phyloP scores from a whole-genome alignment of 1,140 invertebrate species.

The Drosophila kanapiae region DNA sequence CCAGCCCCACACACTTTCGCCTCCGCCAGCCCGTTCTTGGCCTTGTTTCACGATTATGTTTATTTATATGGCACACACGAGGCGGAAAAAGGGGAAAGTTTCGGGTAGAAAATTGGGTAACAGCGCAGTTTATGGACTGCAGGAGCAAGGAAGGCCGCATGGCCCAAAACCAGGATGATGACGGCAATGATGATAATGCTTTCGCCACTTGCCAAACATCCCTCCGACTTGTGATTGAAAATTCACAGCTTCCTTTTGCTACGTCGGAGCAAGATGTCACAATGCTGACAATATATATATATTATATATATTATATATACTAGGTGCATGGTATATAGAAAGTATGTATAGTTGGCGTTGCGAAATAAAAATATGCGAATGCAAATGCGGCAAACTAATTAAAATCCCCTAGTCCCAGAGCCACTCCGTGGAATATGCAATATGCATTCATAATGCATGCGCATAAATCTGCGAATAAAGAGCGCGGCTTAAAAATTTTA shows the following conservation, averaged over 20 bases:
- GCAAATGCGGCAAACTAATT: conserved; percentile 69
- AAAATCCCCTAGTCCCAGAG: conserved; percentile 38
- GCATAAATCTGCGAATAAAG: conserved; percentile 71
- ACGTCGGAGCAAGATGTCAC: no score
- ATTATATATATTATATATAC: background rate
- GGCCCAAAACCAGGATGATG: background rate
- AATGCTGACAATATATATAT: no score
- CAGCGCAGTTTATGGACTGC: conserved; percentile 26
- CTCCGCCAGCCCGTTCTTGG: conserved; percentile 7
- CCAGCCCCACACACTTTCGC: background rate
- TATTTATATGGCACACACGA: conserved; percentile 67
- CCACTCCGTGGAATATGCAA: conserved; percentile 30
- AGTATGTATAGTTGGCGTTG: background rate
- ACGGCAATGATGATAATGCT: conserved; percentile 2
- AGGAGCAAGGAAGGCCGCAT: background rate
- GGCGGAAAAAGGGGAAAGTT: conserved; percentile 16
- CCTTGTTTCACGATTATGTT: conserved; percentile 76
- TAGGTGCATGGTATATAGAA: background rate
- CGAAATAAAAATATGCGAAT: conserved; percentile 26
- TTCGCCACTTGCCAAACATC: background rate
- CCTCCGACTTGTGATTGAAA: conserved; percentile 35
- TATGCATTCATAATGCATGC: conserved; percentile 71
- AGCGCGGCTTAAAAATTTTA: conserved; percentile 74
- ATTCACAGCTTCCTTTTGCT: background rate
- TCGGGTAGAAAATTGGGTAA: background rate